Base-by-base conservation (phyloP, 2,888 invertebrate genomes). In the Synergus japonicus region DNA sequence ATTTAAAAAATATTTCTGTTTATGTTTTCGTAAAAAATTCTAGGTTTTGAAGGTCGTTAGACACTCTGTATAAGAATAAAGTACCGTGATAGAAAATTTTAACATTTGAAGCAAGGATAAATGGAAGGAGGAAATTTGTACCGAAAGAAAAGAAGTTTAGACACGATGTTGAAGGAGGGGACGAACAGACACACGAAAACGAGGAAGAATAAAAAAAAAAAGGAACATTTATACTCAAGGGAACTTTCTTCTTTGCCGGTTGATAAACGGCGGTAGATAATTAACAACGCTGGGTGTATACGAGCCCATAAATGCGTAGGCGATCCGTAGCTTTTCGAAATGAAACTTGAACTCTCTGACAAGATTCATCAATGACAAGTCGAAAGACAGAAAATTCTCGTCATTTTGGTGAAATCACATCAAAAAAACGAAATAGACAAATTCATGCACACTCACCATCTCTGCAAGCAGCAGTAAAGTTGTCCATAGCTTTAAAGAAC, bases 401-500 rank as follows among this genome's bases (percentile, higher is more conserved):
- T 43, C 12, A 46, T 22, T 66, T 41, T 43, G 22, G 66, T 10
- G 12, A 37, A 67, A 63, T 63, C 63, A 7, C 13, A 29, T 12
- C 22, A 29, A 18, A 10, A 58, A 18, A 10, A 8, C 18, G 58
- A 18, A 18, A 58, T 4, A 63, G 18, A 29, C 22, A 29, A 13
- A 29, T 22, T 18, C 29, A 44, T 15, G 63, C 18, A 82, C 78
- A 90, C 92, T 91, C 88, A 93, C 93, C 91, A 85, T 87, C 85
- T 79, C 87, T 85, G 29, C 88, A 85, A 44, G 85, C 84, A 67
- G 89, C 85, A 80, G 88, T 85, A 84, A 93, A 93, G n/a, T 86
- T 81, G 54, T 92, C 91, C 82, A 93, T 91, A 15, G 88, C 88
- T 81, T 87, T 86, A 84, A 90, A 92, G 87, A 93, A 93, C 88